These are phyloP conservation scores for Hozukius guyotensis DNA, from an alignment of 2,797 vertebrate genomes.

Conservation along the genomic window DNA sequence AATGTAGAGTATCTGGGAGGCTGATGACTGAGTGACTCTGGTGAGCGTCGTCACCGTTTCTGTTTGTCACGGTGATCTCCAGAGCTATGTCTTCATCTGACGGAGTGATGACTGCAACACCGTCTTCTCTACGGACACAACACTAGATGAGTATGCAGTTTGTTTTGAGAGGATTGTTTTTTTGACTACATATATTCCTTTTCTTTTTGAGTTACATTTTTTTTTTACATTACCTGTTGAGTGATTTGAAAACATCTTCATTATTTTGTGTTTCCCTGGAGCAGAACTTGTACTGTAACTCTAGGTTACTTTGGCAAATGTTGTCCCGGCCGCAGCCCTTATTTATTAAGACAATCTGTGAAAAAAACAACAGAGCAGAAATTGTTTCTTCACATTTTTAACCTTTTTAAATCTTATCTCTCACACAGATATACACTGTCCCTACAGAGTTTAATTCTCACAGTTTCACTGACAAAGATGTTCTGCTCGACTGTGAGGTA, in stretches of 20 bases:
- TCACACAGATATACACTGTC: neutral
- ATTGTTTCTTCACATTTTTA: neutral
- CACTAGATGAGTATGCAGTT: neutral
- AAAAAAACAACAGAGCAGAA: slow-evolving; percentile 10
- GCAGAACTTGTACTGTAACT: slow-evolving; percentile 88
- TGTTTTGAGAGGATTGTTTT: too few species aligned
- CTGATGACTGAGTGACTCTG: slow-evolving; percentile 83
- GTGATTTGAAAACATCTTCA: slow-evolving; percentile 84
- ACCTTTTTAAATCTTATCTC: too few species aligned
- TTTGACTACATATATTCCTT: neutral
- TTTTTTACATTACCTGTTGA: slow-evolving; percentile 81
- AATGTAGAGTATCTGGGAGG: slow-evolving; percentile 87
- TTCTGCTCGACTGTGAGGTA: too few species aligned
- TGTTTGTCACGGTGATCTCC: slow-evolving; percentile 90
- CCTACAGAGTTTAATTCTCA: neutral
- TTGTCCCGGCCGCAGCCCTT: slow-evolving; percentile 90
- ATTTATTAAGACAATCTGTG: slow-evolving; percentile 89
- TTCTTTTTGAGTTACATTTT: too few species aligned
- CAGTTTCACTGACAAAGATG: neutral
- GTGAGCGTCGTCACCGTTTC: slow-evolving; percentile 90
- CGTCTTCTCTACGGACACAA: slow-evolving; percentile 77
- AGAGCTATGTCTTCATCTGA: slow-evolving; percentile 89
- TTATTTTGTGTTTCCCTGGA: slow-evolving; percentile 83
- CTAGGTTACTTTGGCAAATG: slow-evolving; percentile 91
- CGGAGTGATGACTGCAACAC: slow-evolving; percentile 86